These are phyloP conservation scores for Xestia sexstrigata DNA, from an alignment of 2,888 invertebrate genomes.

Conservation along the genomic window DNA sequence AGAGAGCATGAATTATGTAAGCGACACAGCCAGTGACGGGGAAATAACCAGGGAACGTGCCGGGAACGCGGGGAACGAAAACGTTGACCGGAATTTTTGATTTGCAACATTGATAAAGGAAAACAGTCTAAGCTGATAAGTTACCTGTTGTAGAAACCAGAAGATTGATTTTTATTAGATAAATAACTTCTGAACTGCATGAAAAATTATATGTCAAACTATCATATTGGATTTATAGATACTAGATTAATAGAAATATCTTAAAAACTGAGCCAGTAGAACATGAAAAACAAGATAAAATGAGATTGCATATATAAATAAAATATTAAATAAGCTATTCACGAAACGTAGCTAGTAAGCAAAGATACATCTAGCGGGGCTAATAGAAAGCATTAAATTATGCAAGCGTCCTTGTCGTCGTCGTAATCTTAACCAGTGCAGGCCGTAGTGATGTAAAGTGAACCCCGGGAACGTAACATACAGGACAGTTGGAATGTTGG, in stretches of 20 bases:
- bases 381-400: slow-evolving; percentile 46
- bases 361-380: slow-evolving; percentile 1
- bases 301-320: neutral
- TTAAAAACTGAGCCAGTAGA: neutral
- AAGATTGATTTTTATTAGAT: neutral
- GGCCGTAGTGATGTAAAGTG: slow-evolving; percentile 15
- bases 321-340: neutral
- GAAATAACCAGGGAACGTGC: slow-evolving; percentile 2
- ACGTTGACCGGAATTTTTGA: neutral
- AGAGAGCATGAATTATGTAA: slow-evolving; percentile 65
- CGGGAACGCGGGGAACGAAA: slow-evolving; percentile 9
- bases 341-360: neutral
- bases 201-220: neutral
- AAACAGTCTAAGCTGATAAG: neutral
- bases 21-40: slow-evolving; percentile 47
- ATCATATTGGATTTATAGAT: neutral
- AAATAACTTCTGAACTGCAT: neutral
- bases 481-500: neutral
- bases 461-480: neutral
- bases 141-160: neutral
- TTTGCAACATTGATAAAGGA: neutral
- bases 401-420: slow-evolving; percentile 6
- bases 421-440: slow-evolving; percentile 32
- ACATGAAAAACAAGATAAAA: neutral
- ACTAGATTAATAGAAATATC: neutral